Percentiles rank a stretch among this genome's conserved stretches.
phyloP scores from a whole-genome alignment of 2,888 invertebrate genomes.

The Heliothis peltigera region DNA sequence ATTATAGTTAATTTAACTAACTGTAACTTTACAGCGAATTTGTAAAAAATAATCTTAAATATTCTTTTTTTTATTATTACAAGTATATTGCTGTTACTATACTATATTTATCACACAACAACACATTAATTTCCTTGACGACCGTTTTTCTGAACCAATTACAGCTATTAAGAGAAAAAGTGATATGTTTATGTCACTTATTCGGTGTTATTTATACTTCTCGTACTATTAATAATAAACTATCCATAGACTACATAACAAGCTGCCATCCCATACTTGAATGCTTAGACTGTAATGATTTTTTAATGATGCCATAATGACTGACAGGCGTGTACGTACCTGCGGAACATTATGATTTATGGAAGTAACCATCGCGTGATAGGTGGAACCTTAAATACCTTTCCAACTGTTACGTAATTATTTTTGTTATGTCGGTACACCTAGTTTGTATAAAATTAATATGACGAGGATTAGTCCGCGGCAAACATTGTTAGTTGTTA shows the following conservation, averaged over 20 bases:
- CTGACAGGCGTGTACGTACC: conserved; percentile 75
- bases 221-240: conserved; percentile 14
- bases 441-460: conserved; percentile 58
- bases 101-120: background rate
- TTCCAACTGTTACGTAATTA: conserved; percentile 57
- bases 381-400: conserved; percentile 63
- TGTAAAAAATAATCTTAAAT: too few species aligned
- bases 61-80: too few species aligned
- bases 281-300: conserved; percentile 80
- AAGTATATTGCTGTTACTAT: too few species aligned
- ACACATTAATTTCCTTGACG: background rate
- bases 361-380: conserved; percentile 80
- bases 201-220: background rate
- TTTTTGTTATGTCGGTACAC: conserved; percentile 51
- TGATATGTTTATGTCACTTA: background rate
- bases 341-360: conserved; percentile 80
- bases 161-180: background rate
- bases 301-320: conserved; percentile 87
- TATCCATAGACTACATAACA: conserved; percentile 34
- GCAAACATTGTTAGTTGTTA: conserved; percentile 38
- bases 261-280: conserved; percentile 44
- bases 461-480: conserved; percentile 17
- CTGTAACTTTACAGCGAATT: too few species aligned
- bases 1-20: too few species aligned
- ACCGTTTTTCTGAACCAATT: background rate